Conservation (phyloP, 2,888 invertebrate genomes). For the Andrena camellia region DNA sequence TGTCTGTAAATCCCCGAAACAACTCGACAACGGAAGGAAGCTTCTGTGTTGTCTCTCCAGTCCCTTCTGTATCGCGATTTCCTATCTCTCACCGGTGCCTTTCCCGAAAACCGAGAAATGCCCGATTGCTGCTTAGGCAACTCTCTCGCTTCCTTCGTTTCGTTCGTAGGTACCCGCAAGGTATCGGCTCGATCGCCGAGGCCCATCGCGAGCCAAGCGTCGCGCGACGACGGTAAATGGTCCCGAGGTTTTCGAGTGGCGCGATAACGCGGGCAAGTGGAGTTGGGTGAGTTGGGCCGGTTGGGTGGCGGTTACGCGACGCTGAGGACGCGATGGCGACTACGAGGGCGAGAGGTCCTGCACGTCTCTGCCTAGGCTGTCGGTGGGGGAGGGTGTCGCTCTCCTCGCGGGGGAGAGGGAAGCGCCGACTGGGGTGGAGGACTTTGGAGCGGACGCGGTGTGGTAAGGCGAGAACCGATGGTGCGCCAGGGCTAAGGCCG, state of each 20-base stretch:
- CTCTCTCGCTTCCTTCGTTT: neutral
- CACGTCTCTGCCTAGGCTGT: slow-evolving; percentile 82
- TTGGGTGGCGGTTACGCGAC: neutral
- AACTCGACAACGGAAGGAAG: too few relatives aligned
- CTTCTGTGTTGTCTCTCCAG: too few relatives aligned
- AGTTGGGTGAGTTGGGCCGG: too few relatives aligned
- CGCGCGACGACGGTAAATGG: slow-evolving; percentile 26
- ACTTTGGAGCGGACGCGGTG: slow-evolving; percentile 76
- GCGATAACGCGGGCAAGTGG: slow-evolving; percentile 3
- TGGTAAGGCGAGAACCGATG: slow-evolving; percentile 85
- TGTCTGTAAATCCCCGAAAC: too few relatives aligned
- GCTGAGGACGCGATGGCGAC: slow-evolving; percentile 60
- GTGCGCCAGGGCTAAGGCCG: slow-evolving; percentile 81
- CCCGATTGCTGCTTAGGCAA: neutral
- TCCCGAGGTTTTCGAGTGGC: slow-evolving; percentile 53
- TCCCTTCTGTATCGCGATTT: neutral
- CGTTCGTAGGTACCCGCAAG: neutral
- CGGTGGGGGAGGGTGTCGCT: slow-evolving; percentile 83
- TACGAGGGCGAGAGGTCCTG: slow-evolving; percentile 84
- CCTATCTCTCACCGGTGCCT: neutral
- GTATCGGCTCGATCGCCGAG: neutral
- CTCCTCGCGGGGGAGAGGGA: slow-evolving; percentile 81
- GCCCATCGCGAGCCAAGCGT: neutral
- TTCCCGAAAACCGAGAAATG: neutral
- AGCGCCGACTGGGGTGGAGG: slow-evolving; percentile 78